Conservation (phyloP, 2,113 vertebrate species). For the Bos indicus region DNA sequence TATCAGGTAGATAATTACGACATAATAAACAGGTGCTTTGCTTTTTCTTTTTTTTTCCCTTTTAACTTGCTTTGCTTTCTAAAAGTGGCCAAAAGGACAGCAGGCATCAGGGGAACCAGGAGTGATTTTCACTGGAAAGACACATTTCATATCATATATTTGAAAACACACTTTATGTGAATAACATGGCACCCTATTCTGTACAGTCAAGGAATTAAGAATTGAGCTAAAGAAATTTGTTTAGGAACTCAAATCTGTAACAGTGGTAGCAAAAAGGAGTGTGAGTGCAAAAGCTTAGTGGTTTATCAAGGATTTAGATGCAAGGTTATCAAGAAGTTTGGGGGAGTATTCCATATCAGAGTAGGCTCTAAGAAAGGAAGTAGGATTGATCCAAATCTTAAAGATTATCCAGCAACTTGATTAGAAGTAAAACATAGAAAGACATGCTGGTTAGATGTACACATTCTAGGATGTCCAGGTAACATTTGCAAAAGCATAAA, state of each 20-base stretch:
- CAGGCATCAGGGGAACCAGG: not conserved
- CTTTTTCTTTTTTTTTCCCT: not conserved
- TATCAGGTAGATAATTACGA: not conserved
- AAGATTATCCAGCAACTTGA: not conserved
- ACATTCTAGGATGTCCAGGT: not conserved
- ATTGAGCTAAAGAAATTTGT: not conserved
- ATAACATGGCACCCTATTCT: not conserved
- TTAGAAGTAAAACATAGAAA: constrained; percentile 4
- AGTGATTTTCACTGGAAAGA: not conserved
- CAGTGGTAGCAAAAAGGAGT: not conserved
- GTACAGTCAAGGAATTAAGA: not conserved
- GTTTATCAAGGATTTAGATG: not conserved
- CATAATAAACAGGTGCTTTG: not conserved
- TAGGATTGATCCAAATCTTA: not conserved
- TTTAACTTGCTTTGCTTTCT: not conserved
- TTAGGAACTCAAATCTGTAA: not conserved
- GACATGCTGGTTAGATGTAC: fast-evolving
- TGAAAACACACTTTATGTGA: not conserved
- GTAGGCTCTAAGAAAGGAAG: not conserved
- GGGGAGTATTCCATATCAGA: not conserved
- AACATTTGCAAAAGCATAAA: not conserved
- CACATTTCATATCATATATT: not conserved
- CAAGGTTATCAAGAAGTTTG: not conserved
- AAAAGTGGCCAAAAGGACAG: not conserved
- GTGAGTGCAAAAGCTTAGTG: not conserved